Base-by-base conservation (phyloP, 2,797 vertebrate species). In the Emydoidea blandingii region DNA sequence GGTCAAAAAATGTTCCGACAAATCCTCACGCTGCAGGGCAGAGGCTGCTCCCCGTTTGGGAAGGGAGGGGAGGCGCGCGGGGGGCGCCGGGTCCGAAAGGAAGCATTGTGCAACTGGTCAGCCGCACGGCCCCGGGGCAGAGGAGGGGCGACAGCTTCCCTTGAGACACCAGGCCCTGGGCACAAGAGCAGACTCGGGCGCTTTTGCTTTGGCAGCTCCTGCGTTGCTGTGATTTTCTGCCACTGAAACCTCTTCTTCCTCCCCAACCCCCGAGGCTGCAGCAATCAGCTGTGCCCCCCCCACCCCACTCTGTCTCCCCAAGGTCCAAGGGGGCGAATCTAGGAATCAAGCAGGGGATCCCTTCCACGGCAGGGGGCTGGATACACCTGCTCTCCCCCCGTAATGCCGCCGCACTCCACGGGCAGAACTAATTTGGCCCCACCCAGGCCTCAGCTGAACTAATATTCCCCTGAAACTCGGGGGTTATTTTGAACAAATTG, bases 11-110 rank as follows among this genome's bases (percentile, higher is more conserved):
- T 27, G 72, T 47, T 47, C 12, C 41, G 29, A 47, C 72, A 44
- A 76, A 47, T 44, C 41, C 25, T 47, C 11, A 0, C 0, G 12
- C 65, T 7, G 2, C 4, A 31, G 80, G 52, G 81, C 31, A 47
- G 0, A 1, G 25, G 53, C 31, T 9, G 85, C 6, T 52, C 49
- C 41, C 23, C 27, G 14, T 53, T 31, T 4, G 59, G 87, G 80
- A 53, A 92, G 65, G 53, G 76, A 27, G 91, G 86, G 53, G 68
- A 72, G n/a, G n/a, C 9, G 10, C 10, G 18, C 2, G 1, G 34
- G 65, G 34, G 62, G 62, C n/a, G 3, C n/a, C 18, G 10, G 21
- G 72, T 12, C 41, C 23, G 12, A 44, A 25, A 44, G 37, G 37
- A 44, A 44, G 41, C 37, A 2, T 14, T 44, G 23, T 3, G 5